A percentile compares a stretch with the other conserved stretches of the same genome.
phyloP scores from a whole-genome alignment of 2,888 invertebrate species.

The Machimus atricapillus region DNA sequence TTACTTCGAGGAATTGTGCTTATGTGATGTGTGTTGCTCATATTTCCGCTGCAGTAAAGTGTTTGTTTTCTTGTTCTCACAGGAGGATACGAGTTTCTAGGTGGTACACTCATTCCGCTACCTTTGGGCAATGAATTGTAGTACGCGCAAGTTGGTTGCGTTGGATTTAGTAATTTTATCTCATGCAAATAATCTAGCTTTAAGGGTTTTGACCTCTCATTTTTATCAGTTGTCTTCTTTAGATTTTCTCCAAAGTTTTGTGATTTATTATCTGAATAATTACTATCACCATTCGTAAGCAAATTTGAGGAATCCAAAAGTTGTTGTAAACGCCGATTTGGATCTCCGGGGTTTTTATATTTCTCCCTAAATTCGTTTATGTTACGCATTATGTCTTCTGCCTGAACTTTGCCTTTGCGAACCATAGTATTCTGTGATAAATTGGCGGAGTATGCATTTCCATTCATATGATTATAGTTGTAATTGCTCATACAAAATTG shows the following conservation, averaged over 20 bases:
- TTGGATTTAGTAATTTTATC: conserved; percentile 59
- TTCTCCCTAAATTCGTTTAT: conserved; percentile 71
- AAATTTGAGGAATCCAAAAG: conserved; percentile 40
- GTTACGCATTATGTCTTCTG: conserved; percentile 67
- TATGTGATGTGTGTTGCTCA: conserved; percentile 50
- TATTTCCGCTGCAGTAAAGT: conserved; percentile 37
- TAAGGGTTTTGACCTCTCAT: conserved; percentile 46
- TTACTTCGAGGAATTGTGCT: conserved; percentile 69
- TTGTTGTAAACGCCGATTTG: conserved; percentile 49
- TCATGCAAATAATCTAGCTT: conserved; percentile 60
- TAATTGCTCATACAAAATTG: neutral
- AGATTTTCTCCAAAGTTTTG: conserved; percentile 48
- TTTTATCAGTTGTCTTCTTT: conserved; percentile 48
- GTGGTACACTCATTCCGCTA: conserved; percentile 68
- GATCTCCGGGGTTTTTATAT: conserved; percentile 67
- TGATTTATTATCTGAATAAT: conserved; percentile 28
- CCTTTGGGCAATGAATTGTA: conserved; percentile 62
- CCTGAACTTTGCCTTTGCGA: conserved; percentile 59
- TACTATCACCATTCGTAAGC: conserved; percentile 29
- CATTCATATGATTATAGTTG: neutral
- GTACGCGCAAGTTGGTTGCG: conserved; percentile 52
- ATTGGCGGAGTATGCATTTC: neutral
- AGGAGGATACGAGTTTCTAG: conserved; percentile 70
- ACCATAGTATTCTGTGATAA: conserved; percentile 49
- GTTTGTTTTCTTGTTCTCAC: conserved; percentile 67